Base-by-base conservation (phyloP, 1,140 invertebrate species). In the Tetramorium alpestre region DNA sequence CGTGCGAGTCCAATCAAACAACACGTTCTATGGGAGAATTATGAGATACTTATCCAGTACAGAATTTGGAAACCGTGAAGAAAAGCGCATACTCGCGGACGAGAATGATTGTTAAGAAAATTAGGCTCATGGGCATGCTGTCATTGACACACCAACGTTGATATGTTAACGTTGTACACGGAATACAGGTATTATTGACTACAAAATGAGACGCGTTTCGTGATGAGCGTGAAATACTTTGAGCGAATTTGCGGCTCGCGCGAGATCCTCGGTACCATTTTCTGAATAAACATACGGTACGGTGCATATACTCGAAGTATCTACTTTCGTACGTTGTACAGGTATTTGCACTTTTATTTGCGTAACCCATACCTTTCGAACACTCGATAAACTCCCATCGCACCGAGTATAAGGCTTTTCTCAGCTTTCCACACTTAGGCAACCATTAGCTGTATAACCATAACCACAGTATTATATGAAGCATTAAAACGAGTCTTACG, bases 301-400 rank as follows among this genome's bases (percentile, higher is more conserved):
- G 3, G 33, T 47, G n/a, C 38, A 28, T 16, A 28, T 8, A 44
- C 10, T 70, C 65, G 10, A 56, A 58, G 49, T 70, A 81, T 56
- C 64, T 44, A 56, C 64, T 81, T 56, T 81, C 51, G 18, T 56
- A 56, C n/a, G n/a, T 13, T 10, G 49, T 81, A 81, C 65, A 58
- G 49, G 38, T 70, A 81, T 69, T 81, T 70, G 51, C 78, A 81
- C 38, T 81, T 70, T 81, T 81, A 81, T 56, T 70, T 70, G 77
- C 77, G 49, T 70, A 81, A 69, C 33, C 33, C 62, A 81, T 69
- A 81, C 49, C 49, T 81, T 58, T 25, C 64, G 65, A 81, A 70
- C 13, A 80, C 49, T 56, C 77, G 64, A 69, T 70, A 81, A 81
- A 81, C 51, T 56, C n/a, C 38, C 70, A 47, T 22, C 49, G 51